Conservation (phyloP, 2,888 invertebrate genomes). For the Trilocha varians region DNA sequence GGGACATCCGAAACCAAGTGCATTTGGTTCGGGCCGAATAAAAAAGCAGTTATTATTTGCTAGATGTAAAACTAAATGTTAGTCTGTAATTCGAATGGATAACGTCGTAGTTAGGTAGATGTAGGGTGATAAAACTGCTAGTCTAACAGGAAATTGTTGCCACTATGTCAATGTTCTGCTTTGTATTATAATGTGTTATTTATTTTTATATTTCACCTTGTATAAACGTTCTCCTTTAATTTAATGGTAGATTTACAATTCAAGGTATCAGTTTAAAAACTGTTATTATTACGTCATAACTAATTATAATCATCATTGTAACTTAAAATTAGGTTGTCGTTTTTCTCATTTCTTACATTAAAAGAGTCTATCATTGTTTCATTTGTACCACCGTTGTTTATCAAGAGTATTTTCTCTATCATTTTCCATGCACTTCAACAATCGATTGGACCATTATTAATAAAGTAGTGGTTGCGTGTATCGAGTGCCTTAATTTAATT, state of each 20-base stretch:
- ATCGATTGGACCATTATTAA: constrained; percentile 17
- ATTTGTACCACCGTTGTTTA: constrained; percentile 32
- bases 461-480: constrained; percentile 43
- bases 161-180: constrained; percentile 66
- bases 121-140: constrained; percentile 60
- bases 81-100: constrained; percentile 33
- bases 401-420: constrained; percentile 25
- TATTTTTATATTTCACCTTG: constrained; percentile 64
- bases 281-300: constrained; percentile 1
- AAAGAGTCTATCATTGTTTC: constrained; percentile 23
- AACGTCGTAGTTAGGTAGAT: constrained; percentile 41
- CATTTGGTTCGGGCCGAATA: constrained; percentile 23
- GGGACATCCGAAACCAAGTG: constrained; percentile 16
- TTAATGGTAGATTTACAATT: constrained; percentile 34
- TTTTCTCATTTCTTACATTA: constrained; percentile 16
- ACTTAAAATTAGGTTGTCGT: constrained; percentile 2
- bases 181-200: constrained; percentile 66
- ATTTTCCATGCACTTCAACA: constrained; percentile 18
- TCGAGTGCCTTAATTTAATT: constrained; percentile 62
- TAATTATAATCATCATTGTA: constrained; percentile 3
- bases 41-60: constrained; percentile 32
- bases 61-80: constrained; percentile 34
- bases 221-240: constrained; percentile 47
- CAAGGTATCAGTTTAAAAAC: constrained; percentile 49
- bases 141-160: constrained; percentile 69